Evolutionary conservation across 1,140 invertebrate genomes (phyloP).

Genomic region (Cydia fagiglandana): DNA sequence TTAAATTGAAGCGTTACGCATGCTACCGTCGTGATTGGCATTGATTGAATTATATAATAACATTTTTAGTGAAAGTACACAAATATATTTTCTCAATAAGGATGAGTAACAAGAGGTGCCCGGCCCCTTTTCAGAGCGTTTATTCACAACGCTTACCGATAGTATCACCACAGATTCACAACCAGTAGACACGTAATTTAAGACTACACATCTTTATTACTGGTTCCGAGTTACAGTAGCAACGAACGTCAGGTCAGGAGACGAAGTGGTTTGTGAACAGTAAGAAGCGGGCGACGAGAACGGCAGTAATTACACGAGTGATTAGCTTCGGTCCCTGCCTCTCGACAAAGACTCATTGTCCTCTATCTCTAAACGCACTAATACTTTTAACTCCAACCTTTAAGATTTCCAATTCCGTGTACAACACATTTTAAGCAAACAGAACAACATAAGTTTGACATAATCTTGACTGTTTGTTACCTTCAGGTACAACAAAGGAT

Average conservation of each 20-base stretch:
- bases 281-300: constrained; percentile 31
- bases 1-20: constrained; percentile 19
- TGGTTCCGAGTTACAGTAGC: neutral
- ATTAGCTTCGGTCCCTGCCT: constrained; percentile 43
- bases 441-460: too few species aligned
- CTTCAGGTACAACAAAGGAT: too few species aligned
- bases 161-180: neutral
- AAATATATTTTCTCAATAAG: neutral
- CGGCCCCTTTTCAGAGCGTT: neutral
- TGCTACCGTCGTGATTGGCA: neutral
- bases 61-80: neutral
- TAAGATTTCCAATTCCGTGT: neutral
- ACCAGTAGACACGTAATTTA: neutral
- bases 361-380: constrained; percentile 4
- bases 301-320: constrained; percentile 49
- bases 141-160: neutral
- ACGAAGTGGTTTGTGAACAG: neutral
- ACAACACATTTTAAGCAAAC: constrained; percentile 3
- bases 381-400: constrained; percentile 2
- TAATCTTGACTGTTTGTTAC: too few species aligned
- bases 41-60: constrained; percentile 3
- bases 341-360: constrained; percentile 37
- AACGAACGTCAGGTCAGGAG: neutral
- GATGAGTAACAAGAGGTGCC: neutral
- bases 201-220: neutral